A percentile compares a stretch with the other conserved stretches of the same genome.
These are phyloP conservation scores for Phalacrocorax carbo DNA, from an alignment of 2,113 vertebrate species.

Conservation along the genomic window DNA sequence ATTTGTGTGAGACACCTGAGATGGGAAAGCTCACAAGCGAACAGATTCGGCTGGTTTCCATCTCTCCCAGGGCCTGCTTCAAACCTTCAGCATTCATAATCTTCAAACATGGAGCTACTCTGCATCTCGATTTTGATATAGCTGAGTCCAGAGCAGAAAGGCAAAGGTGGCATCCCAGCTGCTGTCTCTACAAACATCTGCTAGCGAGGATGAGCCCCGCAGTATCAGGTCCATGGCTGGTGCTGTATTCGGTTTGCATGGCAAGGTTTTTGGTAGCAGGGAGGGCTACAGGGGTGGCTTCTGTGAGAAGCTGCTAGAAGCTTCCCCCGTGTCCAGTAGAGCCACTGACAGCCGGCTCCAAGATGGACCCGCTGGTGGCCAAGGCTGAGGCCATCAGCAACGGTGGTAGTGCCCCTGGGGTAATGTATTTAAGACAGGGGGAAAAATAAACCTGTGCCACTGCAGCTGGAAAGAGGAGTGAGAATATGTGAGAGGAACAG, in stretches of 20 bases:
- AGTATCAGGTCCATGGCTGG: background rate
- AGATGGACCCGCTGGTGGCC: no score
- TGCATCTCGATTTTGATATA: background rate
- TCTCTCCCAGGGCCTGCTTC: background rate
- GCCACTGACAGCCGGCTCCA: no score
- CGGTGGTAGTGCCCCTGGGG: no score
- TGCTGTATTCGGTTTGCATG: background rate
- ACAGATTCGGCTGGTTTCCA: background rate
- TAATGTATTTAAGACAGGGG: no score
- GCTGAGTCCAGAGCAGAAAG: background rate
- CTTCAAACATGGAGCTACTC: background rate
- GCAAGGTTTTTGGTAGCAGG: no score
- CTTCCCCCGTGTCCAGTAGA: no score
- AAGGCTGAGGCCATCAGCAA: no score
- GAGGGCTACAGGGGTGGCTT: no score
- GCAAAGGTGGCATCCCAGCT: accelerated
- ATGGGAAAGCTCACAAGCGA: background rate
- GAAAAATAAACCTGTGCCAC: no score
- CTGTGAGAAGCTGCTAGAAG: no score
- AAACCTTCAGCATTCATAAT: background rate
- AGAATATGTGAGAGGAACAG: no score
- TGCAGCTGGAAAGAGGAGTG: no score
- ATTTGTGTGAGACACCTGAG: background rate
- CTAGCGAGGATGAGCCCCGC: accelerated
- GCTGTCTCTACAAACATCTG: background rate